phyloP scores from a whole-genome alignment of 30 jellyfish, hydroid and myxozoan species.

The Chrysaora quinquecirrha region DNA sequence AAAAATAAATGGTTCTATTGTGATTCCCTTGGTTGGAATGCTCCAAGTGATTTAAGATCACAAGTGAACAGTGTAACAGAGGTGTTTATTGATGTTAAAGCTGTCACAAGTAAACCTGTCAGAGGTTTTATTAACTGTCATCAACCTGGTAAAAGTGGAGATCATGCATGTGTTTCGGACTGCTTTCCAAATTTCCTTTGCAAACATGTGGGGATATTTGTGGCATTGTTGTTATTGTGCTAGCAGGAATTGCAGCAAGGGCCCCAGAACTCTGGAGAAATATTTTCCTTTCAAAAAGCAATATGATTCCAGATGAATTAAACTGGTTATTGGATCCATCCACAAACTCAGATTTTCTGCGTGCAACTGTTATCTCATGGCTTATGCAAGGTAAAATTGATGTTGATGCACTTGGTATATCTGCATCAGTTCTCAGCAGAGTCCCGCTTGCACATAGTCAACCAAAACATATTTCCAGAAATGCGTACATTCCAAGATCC shows the following conservation, averaged over 20 bases:
- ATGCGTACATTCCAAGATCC: constrained; percentile 7
- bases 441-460: neutral
- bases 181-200: neutral
- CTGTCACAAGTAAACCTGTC: constrained; percentile 5
- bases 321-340: neutral
- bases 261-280: neutral
- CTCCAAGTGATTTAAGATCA: neutral
- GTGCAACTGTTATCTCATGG: constrained; percentile 22
- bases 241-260: neutral
- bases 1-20: constrained; percentile 3
- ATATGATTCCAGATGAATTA: no score
- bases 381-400: neutral
- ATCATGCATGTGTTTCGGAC: neutral
- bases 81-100: constrained; percentile 1
- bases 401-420: constrained; percentile 11
- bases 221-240: neutral
- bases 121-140: constrained; percentile 1
- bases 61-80: neutral
- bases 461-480: neutral
- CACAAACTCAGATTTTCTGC: no score
- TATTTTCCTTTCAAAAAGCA: no score
- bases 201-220: neutral
- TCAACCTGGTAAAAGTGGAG: neutral
- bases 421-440: neutral
- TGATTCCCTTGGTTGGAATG: neutral